Evolutionary conservation across 1,140 invertebrate genomes (phyloP).

Genomic region (Phymorhynchus buccinoides): DNA sequence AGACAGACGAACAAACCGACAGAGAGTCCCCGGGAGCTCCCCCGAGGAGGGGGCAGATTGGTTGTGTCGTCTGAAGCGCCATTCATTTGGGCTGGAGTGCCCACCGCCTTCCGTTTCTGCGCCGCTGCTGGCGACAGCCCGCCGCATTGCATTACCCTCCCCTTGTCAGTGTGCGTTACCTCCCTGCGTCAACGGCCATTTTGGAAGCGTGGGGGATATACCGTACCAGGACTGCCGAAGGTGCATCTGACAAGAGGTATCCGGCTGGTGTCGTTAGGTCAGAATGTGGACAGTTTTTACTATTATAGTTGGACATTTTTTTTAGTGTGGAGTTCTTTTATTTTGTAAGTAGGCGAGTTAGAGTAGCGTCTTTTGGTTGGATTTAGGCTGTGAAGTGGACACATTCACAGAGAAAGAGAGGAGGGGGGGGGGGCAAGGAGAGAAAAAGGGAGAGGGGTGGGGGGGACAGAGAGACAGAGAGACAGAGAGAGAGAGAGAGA

Average conservation of each 20-base stretch:
- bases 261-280: neutral
- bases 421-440: neutral
- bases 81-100: slow-evolving; percentile 27
- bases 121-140: neutral
- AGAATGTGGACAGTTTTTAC: slow-evolving; percentile 1
- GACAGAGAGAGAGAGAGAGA: neutral
- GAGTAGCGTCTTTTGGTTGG: neutral
- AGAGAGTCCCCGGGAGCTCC: neutral
- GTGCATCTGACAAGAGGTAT: neutral
- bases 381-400: too few species aligned
- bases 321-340: too few species aligned
- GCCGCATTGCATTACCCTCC: slow-evolving; percentile 25
- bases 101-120: neutral
- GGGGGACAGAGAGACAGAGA: neutral
- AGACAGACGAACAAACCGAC: too few species aligned
- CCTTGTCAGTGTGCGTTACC: slow-evolving; percentile 19
- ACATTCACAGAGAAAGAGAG: neutral
- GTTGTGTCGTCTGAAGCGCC: slow-evolving; percentile 28
- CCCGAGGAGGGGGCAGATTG: slow-evolving; percentile 7
- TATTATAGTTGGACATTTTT: too few species aligned
- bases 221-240: neutral
- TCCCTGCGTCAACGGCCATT: slow-evolving; percentile 27
- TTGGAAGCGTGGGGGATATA: neutral
- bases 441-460: neutral
- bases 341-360: neutral